These are phyloP conservation scores for Okapia johnstoni DNA, from an alignment of 2,113 vertebrate genomes.

Conservation along the genomic window DNA sequence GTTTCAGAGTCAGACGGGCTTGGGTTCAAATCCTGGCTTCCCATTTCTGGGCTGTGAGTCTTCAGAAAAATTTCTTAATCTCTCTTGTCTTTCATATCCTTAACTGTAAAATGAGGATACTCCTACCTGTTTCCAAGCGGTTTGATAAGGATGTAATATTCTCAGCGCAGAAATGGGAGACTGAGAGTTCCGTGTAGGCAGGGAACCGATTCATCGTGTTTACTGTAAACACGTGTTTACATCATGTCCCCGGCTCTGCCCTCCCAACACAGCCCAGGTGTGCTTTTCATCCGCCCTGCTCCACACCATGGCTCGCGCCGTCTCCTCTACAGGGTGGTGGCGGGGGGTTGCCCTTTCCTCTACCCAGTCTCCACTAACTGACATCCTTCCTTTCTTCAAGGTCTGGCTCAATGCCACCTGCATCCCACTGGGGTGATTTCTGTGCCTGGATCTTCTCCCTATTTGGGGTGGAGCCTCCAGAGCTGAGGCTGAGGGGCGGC, in stretches of 20 bases:
- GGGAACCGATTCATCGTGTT: background rate
- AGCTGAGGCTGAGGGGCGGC: background rate
- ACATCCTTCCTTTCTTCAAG: background rate
- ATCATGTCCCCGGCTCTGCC: accelerated
- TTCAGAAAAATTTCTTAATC: background rate
- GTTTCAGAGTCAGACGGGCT: background rate
- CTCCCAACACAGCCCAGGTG: background rate
- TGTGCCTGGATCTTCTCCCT: background rate
- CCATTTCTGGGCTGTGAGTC: background rate
- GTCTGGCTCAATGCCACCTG: background rate
- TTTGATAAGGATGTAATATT: background rate
- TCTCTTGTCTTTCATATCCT: background rate
- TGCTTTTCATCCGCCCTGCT: background rate
- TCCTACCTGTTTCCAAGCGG: background rate
- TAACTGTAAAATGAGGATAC: background rate
- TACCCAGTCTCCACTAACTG: background rate
- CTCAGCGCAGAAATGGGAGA: background rate
- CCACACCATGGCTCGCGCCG: background rate
- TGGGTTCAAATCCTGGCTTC: background rate
- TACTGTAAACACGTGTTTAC: background rate
- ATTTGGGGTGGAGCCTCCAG: background rate
- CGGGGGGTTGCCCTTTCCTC: background rate
- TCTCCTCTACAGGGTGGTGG: background rate
- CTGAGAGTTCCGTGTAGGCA: background rate
- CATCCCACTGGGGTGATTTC: background rate